Conservation (phyloP, 1,140 invertebrate genomes). For the Polypedilum vanderplanki region DNA sequence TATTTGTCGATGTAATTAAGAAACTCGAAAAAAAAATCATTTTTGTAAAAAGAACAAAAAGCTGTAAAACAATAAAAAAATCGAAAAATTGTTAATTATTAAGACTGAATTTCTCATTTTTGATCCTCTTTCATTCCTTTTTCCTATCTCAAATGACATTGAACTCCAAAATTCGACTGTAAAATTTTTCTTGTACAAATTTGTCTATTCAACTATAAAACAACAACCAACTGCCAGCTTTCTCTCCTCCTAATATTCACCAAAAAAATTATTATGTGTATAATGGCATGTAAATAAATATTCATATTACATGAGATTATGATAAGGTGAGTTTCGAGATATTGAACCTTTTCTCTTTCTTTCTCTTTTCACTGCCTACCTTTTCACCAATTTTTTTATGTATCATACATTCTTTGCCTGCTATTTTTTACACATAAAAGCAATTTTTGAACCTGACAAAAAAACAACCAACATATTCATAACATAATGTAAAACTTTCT, state of each 20-base stretch:
- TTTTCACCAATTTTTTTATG: not conserved
- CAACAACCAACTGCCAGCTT: not conserved
- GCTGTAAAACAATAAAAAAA: constrained; percentile 13
- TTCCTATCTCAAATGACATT: not conserved
- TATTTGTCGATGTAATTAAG: not conserved
- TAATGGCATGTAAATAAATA: not conserved
- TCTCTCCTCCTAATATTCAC: constrained; percentile 10
- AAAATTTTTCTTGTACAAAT: not conserved
- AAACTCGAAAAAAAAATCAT: not conserved
- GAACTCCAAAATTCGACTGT: not conserved
- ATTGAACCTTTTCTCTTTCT: not conserved
- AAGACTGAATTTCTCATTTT: constrained; percentile 3
- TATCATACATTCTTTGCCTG: not conserved
- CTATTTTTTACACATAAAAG: not conserved
- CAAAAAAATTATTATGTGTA: not conserved
- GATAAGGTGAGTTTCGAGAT: constrained; percentile 11
- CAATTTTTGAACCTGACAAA: not conserved
- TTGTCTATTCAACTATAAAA: constrained; percentile 11
- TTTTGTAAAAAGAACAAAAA: not conserved
- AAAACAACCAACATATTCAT: not conserved
- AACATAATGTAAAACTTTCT: not conserved
- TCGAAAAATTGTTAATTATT: constrained; percentile 19
- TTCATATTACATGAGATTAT: constrained; percentile 19
- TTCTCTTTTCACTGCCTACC: not conserved
- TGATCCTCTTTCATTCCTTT: not conserved